Evolutionary conservation across 2,888 invertebrate species (phyloP), one percentile per base, ranked within the genome.

Genomic region (Caenorhabditis sulstoni): DNA sequence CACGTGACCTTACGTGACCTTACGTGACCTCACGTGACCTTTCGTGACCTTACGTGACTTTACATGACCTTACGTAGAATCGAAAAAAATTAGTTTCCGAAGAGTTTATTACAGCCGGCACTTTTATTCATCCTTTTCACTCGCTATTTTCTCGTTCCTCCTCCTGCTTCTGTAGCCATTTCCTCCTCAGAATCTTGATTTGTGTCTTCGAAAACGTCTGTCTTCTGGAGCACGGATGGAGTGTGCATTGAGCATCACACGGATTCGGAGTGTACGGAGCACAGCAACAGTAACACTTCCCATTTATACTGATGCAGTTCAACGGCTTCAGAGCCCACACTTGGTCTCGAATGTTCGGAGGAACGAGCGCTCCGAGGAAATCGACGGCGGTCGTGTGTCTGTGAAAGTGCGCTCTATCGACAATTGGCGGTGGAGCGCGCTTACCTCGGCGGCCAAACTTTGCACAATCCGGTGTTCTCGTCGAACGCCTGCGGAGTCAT

Each of bases 231-330:
- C 86, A 87, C 3, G 85, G 85, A 20, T 79, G 66, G 39, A 85
- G 73, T 12, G 84, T 85, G 57, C 87, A 87, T 58, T 81, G 83
- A 20, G 86, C 86, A 75, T 87, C 85, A 50, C 88, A 88, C 8
- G 88, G 88, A 76, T 88, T 86, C 53, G 85, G 85, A 11, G 75
- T 80, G 62, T 87, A 88, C 2, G 88, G 88, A 11, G 86, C 64
- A 71, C 88, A 88, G 58, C 88, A 88, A 55, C 88, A 88, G 61
- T 83, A 88, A 55, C 88, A 88, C 53, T 86, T 85, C 7, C 74
- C 62, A 37, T 79, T 85, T 58, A 88, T 87, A 64, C 88, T 87
- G 55, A 88, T 87, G 59, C 88, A 88, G 53, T 87, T 88, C 22
- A 88, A 66, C 4, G 87, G 87, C 45, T 87, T 85, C 66, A 87